Percentiles rank a stretch among this genome's conserved stretches.
phyloP scores from a whole-genome alignment of 1,140 invertebrate species.

The Oncopodura yosiiana region DNA sequence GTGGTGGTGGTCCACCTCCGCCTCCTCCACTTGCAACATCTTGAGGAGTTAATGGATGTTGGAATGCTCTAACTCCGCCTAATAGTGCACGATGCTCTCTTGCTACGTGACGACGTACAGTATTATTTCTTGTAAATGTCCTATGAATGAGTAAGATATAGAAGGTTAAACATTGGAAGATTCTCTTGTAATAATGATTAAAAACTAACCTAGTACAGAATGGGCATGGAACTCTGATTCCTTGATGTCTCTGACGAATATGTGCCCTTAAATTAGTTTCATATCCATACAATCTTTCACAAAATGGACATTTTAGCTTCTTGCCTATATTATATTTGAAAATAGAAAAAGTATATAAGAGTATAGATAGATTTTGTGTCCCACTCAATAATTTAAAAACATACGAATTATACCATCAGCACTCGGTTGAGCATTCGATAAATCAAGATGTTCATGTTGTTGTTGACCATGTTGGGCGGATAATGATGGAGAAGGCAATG shows the following conservation, averaged over 20 bases:
- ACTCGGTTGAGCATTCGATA: constrained; percentile 28
- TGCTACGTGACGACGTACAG: constrained; percentile 34
- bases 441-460: constrained; percentile 29
- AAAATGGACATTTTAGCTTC: constrained; percentile 82
- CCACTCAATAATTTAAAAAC: not conserved
- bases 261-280: constrained; percentile 83
- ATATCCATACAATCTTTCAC: constrained; percentile 82
- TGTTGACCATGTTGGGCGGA: constrained; percentile 31
- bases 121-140: constrained; percentile 86
- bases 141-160: no score
- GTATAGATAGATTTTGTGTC: constrained; percentile 10
- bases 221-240: constrained; percentile 75
- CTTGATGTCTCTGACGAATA: constrained; percentile 78
- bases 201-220: constrained; percentile 54
- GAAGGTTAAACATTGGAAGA: no score
- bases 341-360: not conserved
- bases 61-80: constrained; percentile 31
- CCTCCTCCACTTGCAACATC: constrained; percentile 7
- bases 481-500: constrained; percentile 31
- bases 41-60: constrained; percentile 14
- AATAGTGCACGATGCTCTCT: constrained; percentile 30
- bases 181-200: not conserved
- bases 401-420: constrained; percentile 26
- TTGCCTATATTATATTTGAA: constrained; percentile 50
- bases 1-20: constrained; percentile 16